Conservation (phyloP, 1,140 invertebrate species). For the Hydropsyche tenuis region DNA sequence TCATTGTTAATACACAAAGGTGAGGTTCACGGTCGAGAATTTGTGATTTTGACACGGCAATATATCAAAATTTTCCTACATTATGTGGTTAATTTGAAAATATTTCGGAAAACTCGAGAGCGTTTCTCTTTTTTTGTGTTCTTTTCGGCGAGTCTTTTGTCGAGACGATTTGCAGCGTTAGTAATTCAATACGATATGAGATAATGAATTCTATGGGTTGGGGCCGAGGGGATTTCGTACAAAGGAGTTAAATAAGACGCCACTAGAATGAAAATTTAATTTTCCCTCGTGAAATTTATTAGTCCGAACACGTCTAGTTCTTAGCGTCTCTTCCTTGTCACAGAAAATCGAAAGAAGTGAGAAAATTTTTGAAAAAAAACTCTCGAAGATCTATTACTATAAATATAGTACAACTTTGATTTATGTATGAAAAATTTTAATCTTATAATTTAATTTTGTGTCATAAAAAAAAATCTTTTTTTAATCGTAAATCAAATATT, state of each 20-base stretch:
- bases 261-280: slow-evolving; percentile 35
- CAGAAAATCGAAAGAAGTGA: neutral
- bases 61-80: no score
- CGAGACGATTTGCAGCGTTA: no score
- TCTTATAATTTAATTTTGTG: neutral
- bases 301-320: slow-evolving; percentile 36
- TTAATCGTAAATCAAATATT: no score
- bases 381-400: neutral
- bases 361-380: slow-evolving; percentile 13
- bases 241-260: slow-evolving; percentile 39
- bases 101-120: no score
- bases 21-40: slow-evolving; percentile 24
- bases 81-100: no score
- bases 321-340: slow-evolving; percentile 20
- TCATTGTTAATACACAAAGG: slow-evolving; percentile 29
- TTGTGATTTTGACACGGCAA: slow-evolving; percentile 17
- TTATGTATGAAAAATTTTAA: neutral
- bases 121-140: no score
- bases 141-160: no score
- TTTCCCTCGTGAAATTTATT: slow-evolving; percentile 34
- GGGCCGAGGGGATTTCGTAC: slow-evolving; percentile 8
- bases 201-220: slow-evolving; percentile 20
- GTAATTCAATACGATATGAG: neutral
- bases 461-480: neutral
- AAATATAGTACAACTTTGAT: slow-evolving; percentile 1